Percentiles rank a stretch among this genome's conserved stretches.
Evolutionary conservation across 2,888 invertebrate genomes (phyloP).

Genomic region (Nipponacmea schrenckii): DNA sequence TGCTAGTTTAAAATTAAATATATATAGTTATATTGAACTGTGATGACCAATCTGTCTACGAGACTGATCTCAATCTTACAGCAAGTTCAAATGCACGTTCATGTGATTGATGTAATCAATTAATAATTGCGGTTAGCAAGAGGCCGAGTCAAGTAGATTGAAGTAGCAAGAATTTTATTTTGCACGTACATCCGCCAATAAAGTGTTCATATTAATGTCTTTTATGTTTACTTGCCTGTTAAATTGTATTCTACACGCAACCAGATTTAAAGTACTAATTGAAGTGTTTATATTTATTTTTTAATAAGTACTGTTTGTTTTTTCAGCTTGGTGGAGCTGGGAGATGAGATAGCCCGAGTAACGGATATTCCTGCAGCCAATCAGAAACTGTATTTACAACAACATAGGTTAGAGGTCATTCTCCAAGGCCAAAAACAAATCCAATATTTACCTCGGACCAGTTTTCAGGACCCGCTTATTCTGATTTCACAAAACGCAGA

Average conservation of each 20-base stretch:
- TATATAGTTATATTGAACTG: background rate
- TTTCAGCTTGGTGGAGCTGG: background rate
- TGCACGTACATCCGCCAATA: too few relatives aligned
- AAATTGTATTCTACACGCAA: too few relatives aligned
- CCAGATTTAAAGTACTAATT: too few relatives aligned
- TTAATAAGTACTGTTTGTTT: too few relatives aligned
- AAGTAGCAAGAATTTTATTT: too few relatives aligned
- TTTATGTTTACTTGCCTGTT: too few relatives aligned
- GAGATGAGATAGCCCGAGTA: background rate
- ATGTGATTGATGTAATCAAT: too few relatives aligned
- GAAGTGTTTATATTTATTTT: too few relatives aligned
- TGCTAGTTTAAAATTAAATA: background rate
- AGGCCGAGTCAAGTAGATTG: too few relatives aligned
- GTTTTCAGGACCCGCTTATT: background rate
- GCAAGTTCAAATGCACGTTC: too few relatives aligned
- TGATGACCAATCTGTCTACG: background rate
- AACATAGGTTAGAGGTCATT: background rate
- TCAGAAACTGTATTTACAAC: background rate
- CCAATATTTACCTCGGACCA: background rate
- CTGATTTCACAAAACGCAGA: background rate
- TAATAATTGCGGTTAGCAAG: too few relatives aligned
- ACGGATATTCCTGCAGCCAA: background rate
- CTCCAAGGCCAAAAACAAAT: background rate
- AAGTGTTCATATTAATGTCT: too few relatives aligned
- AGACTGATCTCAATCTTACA: background rate